Evolutionary conservation across 2,888 invertebrate genomes (phyloP), one percentile per base, ranked within the genome.

Genomic region (Macrophya alboannulata): DNA sequence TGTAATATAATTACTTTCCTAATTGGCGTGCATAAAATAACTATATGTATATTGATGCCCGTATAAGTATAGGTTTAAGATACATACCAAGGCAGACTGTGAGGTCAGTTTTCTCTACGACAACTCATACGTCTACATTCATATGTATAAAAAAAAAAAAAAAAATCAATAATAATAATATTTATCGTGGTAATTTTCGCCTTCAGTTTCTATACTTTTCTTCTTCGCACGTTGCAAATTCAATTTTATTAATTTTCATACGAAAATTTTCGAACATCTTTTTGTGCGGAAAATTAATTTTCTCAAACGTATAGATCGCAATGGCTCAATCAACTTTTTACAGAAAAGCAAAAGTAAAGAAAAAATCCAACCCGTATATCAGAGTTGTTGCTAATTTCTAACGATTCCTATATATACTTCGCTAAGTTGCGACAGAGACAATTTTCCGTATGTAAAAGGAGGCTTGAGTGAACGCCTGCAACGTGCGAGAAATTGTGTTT

Each of bases 1-100:
- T 90, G 90, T 91, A 91, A 90, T 89, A 90, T 91, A 90, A 88
- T 90, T 88, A 87, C 83, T 84, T 85, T 85, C 77, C 86, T 31
- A 31, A 31, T 86, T 59, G 59, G 45, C 81, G 62, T 62, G 81
- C 81, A 81, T 81, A 25, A 59, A 81, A 77, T 77, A 77, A 51
- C 21, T 25, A 37, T 25, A 37, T 31, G 31, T 12, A 21, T 45
- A 48, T 76, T 48, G 48, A 48, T 76, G 76, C n/a, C 76, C 62
- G 62, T 15, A n/a, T 72, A 76, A 76, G 43, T 48, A 76, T 76
- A 76, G 76, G 76, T 76, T 76, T 48, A 12, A 76, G 48, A 31
- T 31, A 31, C 31, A 31, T 76, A 48, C 76, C 76, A 31, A 76
- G 25, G 25, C 76, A 25, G 48, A 76, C 43, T 76, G 31, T 31